Conservation (phyloP, 2,888 invertebrate species). For the Chironomus tentans region DNA sequence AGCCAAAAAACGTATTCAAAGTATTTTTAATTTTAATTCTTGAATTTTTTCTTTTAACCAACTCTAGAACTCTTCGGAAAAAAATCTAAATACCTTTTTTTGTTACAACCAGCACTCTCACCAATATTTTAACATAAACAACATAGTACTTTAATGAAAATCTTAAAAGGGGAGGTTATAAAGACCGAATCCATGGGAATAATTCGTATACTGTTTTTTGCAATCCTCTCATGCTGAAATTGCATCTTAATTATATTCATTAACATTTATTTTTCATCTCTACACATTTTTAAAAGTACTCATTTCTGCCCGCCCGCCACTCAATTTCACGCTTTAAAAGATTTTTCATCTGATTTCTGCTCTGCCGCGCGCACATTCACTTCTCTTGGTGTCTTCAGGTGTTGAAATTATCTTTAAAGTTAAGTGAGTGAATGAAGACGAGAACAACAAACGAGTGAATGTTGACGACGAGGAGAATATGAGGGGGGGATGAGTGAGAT, state of each 20-base stretch:
- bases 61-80: no score
- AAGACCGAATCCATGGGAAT: not conserved
- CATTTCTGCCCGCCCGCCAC: not conserved
- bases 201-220: not conserved
- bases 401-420: constrained; percentile 17
- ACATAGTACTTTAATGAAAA: no score
- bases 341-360: not conserved
- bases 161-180: not conserved
- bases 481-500: not conserved
- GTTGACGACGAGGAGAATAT: not conserved
- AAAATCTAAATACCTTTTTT: no score
- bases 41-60: no score
- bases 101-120: no score
- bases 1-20: no score
- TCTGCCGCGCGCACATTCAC: not conserved
- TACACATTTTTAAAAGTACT: not conserved
- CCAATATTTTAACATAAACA: no score
- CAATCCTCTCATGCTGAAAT: not conserved
- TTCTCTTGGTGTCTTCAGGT: constrained; percentile 6
- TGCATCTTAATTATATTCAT: constrained; percentile 17
- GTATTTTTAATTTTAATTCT: no score
- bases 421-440: not conserved
- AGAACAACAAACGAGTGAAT: not conserved
- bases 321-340: constrained; percentile 5
- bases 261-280: not conserved